Evolutionary conservation across 1,140 invertebrate genomes (phyloP), one percentile per base, ranked within the genome.

Genomic region (Amyelois transitella): DNA sequence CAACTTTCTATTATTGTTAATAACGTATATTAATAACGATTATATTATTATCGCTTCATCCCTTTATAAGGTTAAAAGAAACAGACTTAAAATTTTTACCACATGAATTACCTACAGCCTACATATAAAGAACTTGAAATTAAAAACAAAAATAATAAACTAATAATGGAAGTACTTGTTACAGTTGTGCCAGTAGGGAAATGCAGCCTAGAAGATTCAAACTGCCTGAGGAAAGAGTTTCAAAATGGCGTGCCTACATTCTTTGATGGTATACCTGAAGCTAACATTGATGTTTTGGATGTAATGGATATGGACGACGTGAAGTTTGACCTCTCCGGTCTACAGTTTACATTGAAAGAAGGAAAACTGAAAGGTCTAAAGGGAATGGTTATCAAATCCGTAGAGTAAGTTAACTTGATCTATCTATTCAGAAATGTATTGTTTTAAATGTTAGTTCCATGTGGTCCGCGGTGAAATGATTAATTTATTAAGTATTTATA

Each of bases 391-490:
- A 55, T 82, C 22, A 66, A 77, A 53, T 52, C 51, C 12, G 60
- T 75, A 7, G 58, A 71, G 77, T 80, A 64, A 75, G 70, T 66
- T 20, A 47, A n/a, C n/a, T n/a, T n/a, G n/a, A n/a, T n/a, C n/a
- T 28, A 28, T 22, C 32, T 50, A 14, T 14, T 32, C n/a, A 10
- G 1, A 6, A 6, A 32, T 32, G 12, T 2, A 6, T 32, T 32
- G 12, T 10, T 32, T 32, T 10, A 32, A 32, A 32, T 32, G 3
- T 24, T 24, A 24, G 8, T 24, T 24, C 8, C 8, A 24, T 24
- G 8, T 24, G 22, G 8, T 24, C 3, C 3, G 22, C 3, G 3
- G 3, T 24, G 22, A 24, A 5, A 5, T 24, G 8, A 3, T 24
- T 24, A 5, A 5, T 24, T 3, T 24, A 24, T 3, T 24, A 24